These are phyloP conservation scores for Ascaphus truei DNA, from an alignment of 2,113 vertebrate genomes.

Conservation along the genomic window DNA sequence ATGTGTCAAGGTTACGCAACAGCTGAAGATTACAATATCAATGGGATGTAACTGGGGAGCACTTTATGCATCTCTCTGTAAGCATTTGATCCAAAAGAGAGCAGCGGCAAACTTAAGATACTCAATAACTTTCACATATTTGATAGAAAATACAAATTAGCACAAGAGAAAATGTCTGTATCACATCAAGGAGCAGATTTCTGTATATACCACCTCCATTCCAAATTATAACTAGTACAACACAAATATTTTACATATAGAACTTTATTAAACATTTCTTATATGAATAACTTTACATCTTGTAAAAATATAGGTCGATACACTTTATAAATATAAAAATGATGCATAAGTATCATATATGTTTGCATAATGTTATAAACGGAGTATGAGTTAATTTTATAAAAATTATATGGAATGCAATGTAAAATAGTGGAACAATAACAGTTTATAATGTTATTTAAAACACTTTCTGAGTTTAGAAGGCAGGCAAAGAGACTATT, in stretches of 20 bases:
- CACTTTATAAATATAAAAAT: constrained; percentile 25
- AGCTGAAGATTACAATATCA: no score
- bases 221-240: not conserved
- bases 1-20: no score
- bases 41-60: no score
- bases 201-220: no score
- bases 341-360: not conserved
- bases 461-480: not conserved
- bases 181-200: no score
- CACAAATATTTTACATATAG: not conserved
- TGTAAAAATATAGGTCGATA: constrained; percentile 27
- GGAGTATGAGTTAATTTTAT: constrained; percentile 26
- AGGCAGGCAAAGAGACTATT: constrained; percentile 21
- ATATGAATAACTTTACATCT: constrained; percentile 13
- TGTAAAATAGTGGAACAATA: not conserved
- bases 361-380: constrained; percentile 1
- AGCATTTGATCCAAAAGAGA: no score
- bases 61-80: no score
- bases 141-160: no score
- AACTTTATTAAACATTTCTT: constrained; percentile 25
- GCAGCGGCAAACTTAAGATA: no score
- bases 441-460: not conserved
- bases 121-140: no score
- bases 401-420: constrained; percentile 31
- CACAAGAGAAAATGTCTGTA: no score